These are phyloP conservation scores for Paradoxurus hermaphroditus DNA, from an alignment of 2,113 vertebrate genomes.

Conservation along the genomic window DNA sequence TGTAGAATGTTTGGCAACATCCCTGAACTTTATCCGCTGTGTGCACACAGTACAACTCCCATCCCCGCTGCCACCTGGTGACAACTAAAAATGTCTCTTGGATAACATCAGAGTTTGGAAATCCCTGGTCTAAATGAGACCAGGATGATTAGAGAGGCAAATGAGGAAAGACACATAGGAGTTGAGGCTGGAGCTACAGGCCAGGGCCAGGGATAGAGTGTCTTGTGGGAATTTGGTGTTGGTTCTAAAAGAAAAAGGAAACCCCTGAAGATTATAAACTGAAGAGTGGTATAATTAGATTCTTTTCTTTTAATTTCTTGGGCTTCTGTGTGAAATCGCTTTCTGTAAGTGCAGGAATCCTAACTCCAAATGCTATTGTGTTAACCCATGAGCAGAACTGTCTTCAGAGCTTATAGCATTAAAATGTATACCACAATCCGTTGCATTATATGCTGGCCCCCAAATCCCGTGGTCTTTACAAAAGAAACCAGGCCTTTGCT, in stretches of 20 bases:
- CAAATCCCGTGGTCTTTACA: background rate
- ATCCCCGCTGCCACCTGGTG: background rate
- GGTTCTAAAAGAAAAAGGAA: background rate
- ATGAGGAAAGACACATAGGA: background rate
- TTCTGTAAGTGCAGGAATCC: background rate
- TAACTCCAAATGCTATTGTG: background rate
- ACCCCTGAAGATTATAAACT: background rate
- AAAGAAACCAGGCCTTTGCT: background rate
- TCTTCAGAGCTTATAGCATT: background rate
- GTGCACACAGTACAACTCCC: background rate
- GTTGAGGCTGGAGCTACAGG: background rate
- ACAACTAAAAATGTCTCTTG: background rate
- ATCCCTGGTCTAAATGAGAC: background rate
- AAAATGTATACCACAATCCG: background rate
- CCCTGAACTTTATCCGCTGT: background rate
- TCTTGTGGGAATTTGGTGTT: background rate
- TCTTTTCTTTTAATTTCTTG: background rate
- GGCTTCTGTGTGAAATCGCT: background rate
- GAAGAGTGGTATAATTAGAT: background rate
- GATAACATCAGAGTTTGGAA: background rate
- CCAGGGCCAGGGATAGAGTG: background rate
- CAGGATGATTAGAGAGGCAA: background rate
- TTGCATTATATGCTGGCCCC: background rate
- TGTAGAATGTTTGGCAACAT: background rate
- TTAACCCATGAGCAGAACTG: background rate